Percentiles rank a stretch among this genome's conserved stretches.
Conservation (phyloP, 2,797 vertebrate genomes). For the Ibycter americanus region DNA sequence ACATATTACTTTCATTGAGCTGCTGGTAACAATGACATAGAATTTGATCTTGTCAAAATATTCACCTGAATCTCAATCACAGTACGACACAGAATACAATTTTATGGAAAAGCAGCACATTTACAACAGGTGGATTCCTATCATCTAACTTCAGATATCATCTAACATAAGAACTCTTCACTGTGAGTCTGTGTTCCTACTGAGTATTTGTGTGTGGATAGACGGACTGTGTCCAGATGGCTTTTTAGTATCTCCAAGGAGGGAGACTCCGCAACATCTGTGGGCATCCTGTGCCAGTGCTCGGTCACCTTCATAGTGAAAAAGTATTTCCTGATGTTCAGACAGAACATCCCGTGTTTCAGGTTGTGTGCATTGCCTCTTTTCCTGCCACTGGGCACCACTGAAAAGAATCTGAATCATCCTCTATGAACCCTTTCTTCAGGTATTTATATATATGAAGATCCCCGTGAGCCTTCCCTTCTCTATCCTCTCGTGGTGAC, state of each 20-base stretch:
- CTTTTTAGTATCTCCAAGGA: background rate
- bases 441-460: background rate
- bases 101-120: background rate
- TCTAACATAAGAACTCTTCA: background rate
- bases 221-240: background rate
- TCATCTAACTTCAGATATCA: background rate
- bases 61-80: background rate
- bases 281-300: too few relatives aligned
- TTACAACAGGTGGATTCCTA: background rate
- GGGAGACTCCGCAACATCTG: background rate
- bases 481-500: background rate
- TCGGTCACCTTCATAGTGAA: too few relatives aligned
- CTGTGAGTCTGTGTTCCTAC: background rate
- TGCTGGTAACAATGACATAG: background rate
- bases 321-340: too few relatives aligned
- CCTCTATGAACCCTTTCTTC: background rate
- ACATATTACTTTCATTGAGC: background rate
- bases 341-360: too few relatives aligned
- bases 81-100: background rate
- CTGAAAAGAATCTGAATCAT: background rate
- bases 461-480: background rate
- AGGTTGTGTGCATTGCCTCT: background rate
- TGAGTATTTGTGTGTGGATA: background rate
- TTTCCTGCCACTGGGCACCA: too few relatives aligned
- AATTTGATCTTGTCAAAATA: background rate